Evolutionary conservation across 1,140 invertebrate genomes (phyloP).

Genomic region (Hetaerina americana): DNA sequence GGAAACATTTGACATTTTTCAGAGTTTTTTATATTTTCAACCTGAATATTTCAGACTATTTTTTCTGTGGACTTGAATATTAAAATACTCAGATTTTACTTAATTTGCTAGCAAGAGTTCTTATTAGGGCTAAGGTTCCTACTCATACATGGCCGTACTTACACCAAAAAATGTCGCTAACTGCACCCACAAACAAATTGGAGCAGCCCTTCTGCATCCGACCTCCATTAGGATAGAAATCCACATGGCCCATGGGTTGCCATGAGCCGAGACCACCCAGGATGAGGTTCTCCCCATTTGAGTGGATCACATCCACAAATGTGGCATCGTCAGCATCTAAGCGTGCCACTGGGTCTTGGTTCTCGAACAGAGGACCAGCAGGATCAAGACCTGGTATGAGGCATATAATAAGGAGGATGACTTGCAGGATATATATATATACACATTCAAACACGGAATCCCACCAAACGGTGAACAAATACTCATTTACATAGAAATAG

Average conservation of each 20-base stretch:
- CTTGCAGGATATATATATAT: too few relatives aligned
- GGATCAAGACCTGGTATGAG: constrained; percentile 78
- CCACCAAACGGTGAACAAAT: too few relatives aligned
- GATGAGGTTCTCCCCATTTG: constrained; percentile 79
- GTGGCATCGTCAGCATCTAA: constrained; percentile 72
- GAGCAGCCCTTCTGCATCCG: constrained; percentile 74
- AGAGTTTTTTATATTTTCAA: too few relatives aligned
- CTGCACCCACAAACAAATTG: constrained; percentile 76
- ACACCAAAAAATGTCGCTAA: constrained; percentile 84
- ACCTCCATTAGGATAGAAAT: constrained; percentile 86
- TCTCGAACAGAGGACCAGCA: constrained; percentile 78
- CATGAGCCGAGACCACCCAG: constrained; percentile 70
- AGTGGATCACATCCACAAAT: constrained; percentile 92
- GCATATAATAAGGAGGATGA: too few relatives aligned
- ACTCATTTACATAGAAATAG: too few relatives aligned
- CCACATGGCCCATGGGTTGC: constrained; percentile 80
- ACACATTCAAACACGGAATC: too few relatives aligned
- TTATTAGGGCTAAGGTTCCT: too few relatives aligned
- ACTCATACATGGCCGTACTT: too few relatives aligned
- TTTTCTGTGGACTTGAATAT: too few relatives aligned
- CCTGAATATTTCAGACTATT: not conserved
- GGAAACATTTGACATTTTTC: too few relatives aligned
- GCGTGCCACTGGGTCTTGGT: constrained; percentile 64
- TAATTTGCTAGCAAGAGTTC: too few relatives aligned
- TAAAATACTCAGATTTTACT: too few relatives aligned